phyloP scores from a whole-genome alignment of 1,140 invertebrate species.

The Papilio helenus region DNA sequence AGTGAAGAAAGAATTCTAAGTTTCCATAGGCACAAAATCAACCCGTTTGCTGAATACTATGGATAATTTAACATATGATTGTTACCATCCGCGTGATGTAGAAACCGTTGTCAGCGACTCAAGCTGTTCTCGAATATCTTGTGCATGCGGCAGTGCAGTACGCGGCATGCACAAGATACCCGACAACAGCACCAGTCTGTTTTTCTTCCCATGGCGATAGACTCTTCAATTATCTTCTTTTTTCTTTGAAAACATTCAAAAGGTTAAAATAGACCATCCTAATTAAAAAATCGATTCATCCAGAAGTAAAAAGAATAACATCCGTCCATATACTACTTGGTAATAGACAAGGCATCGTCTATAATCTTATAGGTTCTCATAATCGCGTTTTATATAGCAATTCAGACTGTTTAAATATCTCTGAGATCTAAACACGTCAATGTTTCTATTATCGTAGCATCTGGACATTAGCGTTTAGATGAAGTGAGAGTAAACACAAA shows the following conservation, averaged over 20 bases:
- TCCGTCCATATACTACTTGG: no score
- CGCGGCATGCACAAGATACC: conserved; percentile 16
- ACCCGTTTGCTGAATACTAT: no score
- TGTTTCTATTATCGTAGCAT: neutral
- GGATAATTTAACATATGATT: no score
- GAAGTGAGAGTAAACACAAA: conserved; percentile 11
- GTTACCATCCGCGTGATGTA: no score
- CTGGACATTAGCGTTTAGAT: neutral
- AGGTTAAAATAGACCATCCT: no score
- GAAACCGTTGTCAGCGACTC: neutral
- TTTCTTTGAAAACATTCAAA: no score
- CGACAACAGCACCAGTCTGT: neutral
- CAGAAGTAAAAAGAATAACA: no score
- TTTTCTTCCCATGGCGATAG: no score
- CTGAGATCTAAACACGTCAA: neutral
- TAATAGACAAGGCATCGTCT: neutral
- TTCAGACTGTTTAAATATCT: neutral
- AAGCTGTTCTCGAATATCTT: neutral
- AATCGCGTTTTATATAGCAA: neutral
- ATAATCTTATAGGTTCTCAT: neutral
- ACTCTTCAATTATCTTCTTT: no score
- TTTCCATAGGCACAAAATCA: no score
- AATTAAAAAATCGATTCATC: no score
- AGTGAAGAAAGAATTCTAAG: no score
- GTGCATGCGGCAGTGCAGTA: neutral